phyloP scores from a whole-genome alignment of 2,797 vertebrate genomes.

The Clarias platycephalus region DNA sequence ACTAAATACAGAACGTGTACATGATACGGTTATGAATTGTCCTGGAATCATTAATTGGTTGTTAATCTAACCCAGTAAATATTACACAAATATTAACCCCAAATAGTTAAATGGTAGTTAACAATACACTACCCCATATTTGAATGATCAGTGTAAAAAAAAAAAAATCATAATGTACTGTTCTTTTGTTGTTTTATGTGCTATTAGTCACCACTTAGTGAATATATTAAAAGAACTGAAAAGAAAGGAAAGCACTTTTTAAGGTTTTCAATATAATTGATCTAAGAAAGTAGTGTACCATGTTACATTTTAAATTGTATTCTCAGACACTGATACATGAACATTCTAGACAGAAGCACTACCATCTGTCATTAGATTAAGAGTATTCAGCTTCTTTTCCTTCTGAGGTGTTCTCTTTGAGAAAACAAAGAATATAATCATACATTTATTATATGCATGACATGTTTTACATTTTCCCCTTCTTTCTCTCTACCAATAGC shows the following conservation, averaged over 20 bases:
- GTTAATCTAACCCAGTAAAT: not conserved
- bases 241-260: not conserved
- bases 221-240: no score
- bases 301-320: not conserved
- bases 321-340: not conserved
- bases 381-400: not conserved
- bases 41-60: not conserved
- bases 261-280: not conserved
- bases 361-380: not conserved
- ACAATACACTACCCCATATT: not conserved
- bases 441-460: not conserved
- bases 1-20: constrained; percentile 67
- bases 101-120: not conserved
- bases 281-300: not conserved
- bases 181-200: not conserved
- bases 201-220: not conserved
- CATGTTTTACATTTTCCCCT: not conserved
- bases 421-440: not conserved
- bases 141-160: not conserved
- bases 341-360: not conserved
- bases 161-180: not conserved
- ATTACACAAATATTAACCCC: constrained; percentile 51
- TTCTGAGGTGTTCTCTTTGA: not conserved
- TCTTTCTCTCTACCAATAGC: not conserved
- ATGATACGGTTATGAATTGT: not conserved